phyloP scores from a whole-genome alignment of 2,888 invertebrate genomes.

The Caenorhabditis angaria region DNA sequence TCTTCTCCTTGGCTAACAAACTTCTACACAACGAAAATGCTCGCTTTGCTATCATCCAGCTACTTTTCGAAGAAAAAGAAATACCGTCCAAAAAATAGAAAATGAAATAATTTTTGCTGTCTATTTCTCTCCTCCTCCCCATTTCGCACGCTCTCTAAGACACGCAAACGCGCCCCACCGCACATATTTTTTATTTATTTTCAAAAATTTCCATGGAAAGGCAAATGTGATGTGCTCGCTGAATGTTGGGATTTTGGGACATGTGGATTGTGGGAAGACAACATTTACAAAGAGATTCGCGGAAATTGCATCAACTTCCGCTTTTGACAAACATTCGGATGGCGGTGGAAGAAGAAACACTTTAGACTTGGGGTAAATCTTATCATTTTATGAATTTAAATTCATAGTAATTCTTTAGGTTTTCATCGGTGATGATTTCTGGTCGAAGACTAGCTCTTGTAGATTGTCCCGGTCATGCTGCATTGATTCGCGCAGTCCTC shows the following conservation, averaged over 20 bases:
- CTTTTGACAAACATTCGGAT: conserved; percentile 81
- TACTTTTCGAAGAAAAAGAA: too few relatives aligned
- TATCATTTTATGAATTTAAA: neutral
- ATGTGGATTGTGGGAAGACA: conserved; percentile 83
- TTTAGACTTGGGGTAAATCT: conserved; percentile 79
- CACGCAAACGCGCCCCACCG: too few relatives aligned
- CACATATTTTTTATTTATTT: too few relatives aligned
- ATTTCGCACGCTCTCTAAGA: too few relatives aligned
- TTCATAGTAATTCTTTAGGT: conserved; percentile 32
- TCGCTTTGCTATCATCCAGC: too few relatives aligned
- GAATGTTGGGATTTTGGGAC: conserved; percentile 82
- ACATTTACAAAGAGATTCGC: conserved; percentile 78
- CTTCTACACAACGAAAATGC: too few relatives aligned
- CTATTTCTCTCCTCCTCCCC: too few relatives aligned
- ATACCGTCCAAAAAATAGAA: too few relatives aligned
- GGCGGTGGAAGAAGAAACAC: conserved; percentile 78
- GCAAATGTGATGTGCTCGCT: conserved; percentile 73
- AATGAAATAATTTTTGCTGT: too few relatives aligned
- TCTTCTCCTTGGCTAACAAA: too few relatives aligned
- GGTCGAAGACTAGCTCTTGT: conserved; percentile 80
- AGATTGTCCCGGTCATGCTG: conserved; percentile 84
- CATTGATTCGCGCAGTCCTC: conserved; percentile 78
- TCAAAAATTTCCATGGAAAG: too few relatives aligned
- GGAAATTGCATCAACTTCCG: conserved; percentile 79
- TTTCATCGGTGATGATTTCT: conserved; percentile 51